A percentile compares a stretch with the other conserved stretches of the same genome.
Evolutionary conservation across 2,797 vertebrate species (phyloP).

Genomic region (Silurus aristotelis): DNA sequence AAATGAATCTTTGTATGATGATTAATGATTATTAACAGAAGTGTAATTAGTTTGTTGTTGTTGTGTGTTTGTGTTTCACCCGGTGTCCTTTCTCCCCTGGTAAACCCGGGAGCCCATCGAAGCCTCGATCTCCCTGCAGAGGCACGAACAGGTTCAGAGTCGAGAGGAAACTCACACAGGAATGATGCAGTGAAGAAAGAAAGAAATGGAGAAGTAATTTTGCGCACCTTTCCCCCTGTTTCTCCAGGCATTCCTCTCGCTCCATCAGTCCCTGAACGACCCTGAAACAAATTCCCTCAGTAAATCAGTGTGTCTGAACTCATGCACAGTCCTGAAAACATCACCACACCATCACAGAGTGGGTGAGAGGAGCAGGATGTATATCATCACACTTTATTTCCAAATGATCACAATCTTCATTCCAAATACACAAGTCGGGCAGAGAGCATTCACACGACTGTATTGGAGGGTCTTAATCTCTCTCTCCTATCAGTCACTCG

Average conservation of each 20-base stretch:
- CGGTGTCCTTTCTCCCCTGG: conserved; percentile 81
- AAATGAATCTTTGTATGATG: too few species aligned
- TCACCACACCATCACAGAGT: neutral
- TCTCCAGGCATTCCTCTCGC: conserved; percentile 95
- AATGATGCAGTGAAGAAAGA: neutral
- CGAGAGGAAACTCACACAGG: neutral
- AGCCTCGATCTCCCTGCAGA: conserved; percentile 77
- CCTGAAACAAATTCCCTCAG: conserved; percentile 70
- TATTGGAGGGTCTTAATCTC: too few species aligned
- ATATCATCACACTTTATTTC: too few species aligned
- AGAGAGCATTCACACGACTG: too few species aligned
- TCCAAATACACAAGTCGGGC: too few species aligned
- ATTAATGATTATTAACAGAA: too few species aligned
- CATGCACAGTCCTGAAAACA: neutral
- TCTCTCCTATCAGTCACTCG: too few species aligned
- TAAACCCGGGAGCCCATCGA: conserved; percentile 80
- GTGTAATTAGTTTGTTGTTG: too few species aligned
- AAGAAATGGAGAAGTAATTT: neutral
- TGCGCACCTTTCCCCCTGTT: conserved; percentile 86
- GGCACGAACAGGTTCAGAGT: neutral
- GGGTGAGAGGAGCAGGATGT: too few species aligned
- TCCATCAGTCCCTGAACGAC: conserved; percentile 91
- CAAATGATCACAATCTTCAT: too few species aligned
- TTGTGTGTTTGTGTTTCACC: conserved; percentile 62
- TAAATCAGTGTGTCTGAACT: neutral